Conservation (phyloP, 2,888 invertebrate genomes). For the Ypsolopha scabrella region DNA sequence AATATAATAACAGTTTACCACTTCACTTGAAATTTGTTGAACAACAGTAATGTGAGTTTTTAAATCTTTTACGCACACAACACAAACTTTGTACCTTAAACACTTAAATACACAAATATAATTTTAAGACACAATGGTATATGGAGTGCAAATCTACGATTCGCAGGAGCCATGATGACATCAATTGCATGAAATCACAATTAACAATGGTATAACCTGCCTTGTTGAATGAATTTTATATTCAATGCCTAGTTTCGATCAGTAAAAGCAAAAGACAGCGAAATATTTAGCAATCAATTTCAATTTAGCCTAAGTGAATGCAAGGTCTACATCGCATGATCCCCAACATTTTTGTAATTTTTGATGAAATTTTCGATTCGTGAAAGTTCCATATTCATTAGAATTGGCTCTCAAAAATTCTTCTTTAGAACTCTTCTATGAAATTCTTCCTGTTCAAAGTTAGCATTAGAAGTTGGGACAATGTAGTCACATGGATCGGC, state of each 20-base stretch:
- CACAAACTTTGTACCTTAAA: slow-evolving; percentile 13
- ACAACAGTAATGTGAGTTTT: not conserved
- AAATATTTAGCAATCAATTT: no score
- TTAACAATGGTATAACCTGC: slow-evolving; percentile 22
- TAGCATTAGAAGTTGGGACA: slow-evolving; percentile 64
- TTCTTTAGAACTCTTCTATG: slow-evolving; percentile 47
- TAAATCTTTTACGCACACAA: slow-evolving; percentile 30
- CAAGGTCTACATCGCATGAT: not conserved
- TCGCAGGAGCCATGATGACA: slow-evolving; percentile 42
- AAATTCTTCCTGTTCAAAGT: slow-evolving; percentile 60
- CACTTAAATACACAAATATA: slow-evolving; percentile 2
- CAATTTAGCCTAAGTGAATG: not conserved
- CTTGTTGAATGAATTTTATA: not conserved
- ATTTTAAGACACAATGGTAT: not conserved
- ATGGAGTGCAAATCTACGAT: not conserved
- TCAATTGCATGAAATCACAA: slow-evolving; percentile 52
- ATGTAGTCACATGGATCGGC: slow-evolving; percentile 61
- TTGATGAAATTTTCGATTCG: slow-evolving; percentile 47
- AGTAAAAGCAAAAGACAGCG: no score
- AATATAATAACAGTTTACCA: no score
- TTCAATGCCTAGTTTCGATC: not conserved
- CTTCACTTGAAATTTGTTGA: not conserved
- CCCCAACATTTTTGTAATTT: no score
- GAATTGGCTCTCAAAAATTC: slow-evolving; percentile 50
- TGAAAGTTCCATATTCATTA: slow-evolving; percentile 62